Evolutionary conservation across 2,888 invertebrate species (phyloP).

Genomic region (Megastigmus dorsalis): DNA sequence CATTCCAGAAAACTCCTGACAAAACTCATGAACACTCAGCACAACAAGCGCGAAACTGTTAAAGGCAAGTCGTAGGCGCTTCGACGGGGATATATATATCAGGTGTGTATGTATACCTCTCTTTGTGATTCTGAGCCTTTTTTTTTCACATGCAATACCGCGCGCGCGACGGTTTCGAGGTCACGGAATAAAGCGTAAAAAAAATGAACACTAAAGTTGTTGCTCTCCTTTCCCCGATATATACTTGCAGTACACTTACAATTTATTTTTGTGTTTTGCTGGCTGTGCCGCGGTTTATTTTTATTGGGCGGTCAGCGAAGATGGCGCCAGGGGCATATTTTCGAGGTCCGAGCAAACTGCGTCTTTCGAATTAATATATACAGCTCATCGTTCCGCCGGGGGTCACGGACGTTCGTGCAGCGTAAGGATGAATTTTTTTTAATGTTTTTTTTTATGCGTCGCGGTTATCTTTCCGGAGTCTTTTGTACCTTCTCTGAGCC

Average conservation of each 20-base stretch:
- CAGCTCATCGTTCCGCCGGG: background rate
- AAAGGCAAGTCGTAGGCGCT: conserved; percentile 61
- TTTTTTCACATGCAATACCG: too few species aligned
- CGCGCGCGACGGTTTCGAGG: too few species aligned
- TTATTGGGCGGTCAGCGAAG: background rate
- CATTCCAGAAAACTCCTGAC: conserved; percentile 94
- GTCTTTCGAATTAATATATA: conserved; percentile 28
- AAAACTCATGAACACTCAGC: conserved; percentile 89
- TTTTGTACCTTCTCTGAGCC: background rate
- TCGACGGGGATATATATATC: background rate
- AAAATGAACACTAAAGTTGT: too few species aligned
- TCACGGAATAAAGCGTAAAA: too few species aligned
- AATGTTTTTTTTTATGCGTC: background rate
- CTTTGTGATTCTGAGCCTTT: background rate
- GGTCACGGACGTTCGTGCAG: conserved; percentile 31
- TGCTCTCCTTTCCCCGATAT: too few species aligned
- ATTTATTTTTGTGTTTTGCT: conserved; percentile 8
- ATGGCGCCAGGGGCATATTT: conserved; percentile 27
- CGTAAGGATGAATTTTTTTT: background rate
- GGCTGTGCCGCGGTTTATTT: background rate
- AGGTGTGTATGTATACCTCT: too few species aligned
- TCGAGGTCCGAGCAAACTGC: conserved; percentile 23
- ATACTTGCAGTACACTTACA: too few species aligned
- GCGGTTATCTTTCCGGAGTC: background rate
- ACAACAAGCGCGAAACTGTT: conserved; percentile 81